Evolutionary conservation across 2,113 vertebrate species (phyloP), one percentile per base, ranked within the genome.

Genomic region (Pelecanoides urinatrix): DNA sequence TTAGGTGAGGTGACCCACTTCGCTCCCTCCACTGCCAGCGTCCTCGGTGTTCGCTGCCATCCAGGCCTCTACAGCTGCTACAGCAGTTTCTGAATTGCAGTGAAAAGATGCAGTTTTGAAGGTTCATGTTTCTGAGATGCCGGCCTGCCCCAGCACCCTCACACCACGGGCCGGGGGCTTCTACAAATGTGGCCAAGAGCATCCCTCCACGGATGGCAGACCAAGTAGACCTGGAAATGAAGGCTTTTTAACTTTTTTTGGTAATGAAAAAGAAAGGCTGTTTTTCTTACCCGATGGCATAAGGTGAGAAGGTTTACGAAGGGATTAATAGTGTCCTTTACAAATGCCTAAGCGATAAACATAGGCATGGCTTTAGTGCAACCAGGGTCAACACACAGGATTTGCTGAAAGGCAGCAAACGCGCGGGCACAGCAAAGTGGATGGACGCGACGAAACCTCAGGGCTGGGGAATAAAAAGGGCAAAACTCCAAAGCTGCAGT

Each of bases 141-240:
- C 2, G 2, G 34, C 30, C 59, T 71, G 52, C 21, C 49, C 13
- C 44, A 79, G 34, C 3, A 13, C 4, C 25, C 9, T 86, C 63
- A n/a, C 9, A 13, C 20, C 0, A 0, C 1, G 2, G 36, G 7
- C 17, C 3, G 13, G 12, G 14, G 3, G 2, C 19, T 85, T 61
- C 50, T 61, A 19, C 21, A 71, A 44, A 49, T 2, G 1, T 9
- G 34, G 25, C 45, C 3, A 2, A 62, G 36, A 47, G 5, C 42
- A 42, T 52, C n/a, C 27, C 9, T 85, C 40, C 17, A 2, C 26
- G 47, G 25, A n/a, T 8, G 36, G 65, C 2, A 73, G 36, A 79
- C 23, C 50, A 55, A 44, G 32, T 4, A 27, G 62, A 56, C 26
- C 27, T 53, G 49, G n/a, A 79, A 91, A 65, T n/a, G 2, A 76